Base-by-base conservation (phyloP, 2,113 vertebrate species). In the Corythornis madagascariensis region DNA sequence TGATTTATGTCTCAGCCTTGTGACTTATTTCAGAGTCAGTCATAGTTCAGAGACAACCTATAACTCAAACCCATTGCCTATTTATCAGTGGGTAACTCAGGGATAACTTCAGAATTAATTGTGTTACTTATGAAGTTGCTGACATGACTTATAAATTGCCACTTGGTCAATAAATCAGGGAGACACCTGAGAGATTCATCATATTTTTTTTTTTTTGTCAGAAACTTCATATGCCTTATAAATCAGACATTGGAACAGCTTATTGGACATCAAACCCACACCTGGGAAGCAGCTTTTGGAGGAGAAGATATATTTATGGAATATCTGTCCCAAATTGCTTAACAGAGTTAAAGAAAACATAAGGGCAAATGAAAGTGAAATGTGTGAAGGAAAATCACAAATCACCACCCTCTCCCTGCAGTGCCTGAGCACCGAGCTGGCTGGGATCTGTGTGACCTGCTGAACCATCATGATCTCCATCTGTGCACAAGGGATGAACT, bases 31-130 rank as follows among this genome's bases (percentile, higher is more conserved):
- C 10, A 14, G 17, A 93, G 88, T 70, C 95, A 90, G 87, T 72
- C 93, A 76, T 43, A 87, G 96, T 90, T 95, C 77, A 77, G 70
- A 90, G 91, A 35, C 84, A 77, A 1, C 74, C 93, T 16, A 67
- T 95, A 90, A 87, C 84, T 96, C 89, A 95, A 90, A 76, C 25
- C 70, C 77, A 45, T 81, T 91, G 73, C 5, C 3, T 83, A 93
- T 89, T 83, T 83, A 67, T 87, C 96, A 94, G 92, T 77, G 72
- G 92, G 73, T 78, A 90, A 95, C 93, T 91, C 31, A 10, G 83
- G 80, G 90, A 90, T 76, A 97, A 95, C 92, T 96, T 95, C 92
- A 86, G 93, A 90, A 97, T 96, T 96, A 94, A 97, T 96, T 91
- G 85, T 93, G 83, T 95, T 96, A 91, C 96, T 96, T 92, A 96